phyloP scores from a whole-genome alignment of 2,113 vertebrate genomes.

The Carollia perspicillata region DNA sequence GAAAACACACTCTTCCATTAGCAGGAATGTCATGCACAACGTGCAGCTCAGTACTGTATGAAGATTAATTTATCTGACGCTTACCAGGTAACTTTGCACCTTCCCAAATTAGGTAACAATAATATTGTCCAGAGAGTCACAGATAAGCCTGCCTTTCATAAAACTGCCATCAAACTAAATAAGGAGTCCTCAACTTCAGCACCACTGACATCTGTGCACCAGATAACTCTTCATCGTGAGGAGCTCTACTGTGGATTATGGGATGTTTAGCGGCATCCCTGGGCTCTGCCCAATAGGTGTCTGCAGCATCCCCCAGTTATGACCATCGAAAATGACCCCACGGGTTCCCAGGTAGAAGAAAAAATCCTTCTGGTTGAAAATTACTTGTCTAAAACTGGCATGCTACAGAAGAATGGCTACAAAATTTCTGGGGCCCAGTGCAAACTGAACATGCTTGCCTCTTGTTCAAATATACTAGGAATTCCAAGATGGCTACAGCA shows the following conservation, averaged over 20 bases:
- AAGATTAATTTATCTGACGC: not conserved
- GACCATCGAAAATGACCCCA: not conserved
- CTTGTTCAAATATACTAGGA: not conserved
- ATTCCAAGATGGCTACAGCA: not conserved
- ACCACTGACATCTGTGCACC: not conserved
- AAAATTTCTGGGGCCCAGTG: not conserved
- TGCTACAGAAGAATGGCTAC: not conserved
- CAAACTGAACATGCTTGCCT: not conserved
- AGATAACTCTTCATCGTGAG: not conserved
- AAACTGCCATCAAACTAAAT: not conserved
- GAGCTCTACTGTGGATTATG: not conserved
- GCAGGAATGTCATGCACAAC: not conserved
- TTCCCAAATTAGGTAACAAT: not conserved
- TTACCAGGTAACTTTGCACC: not conserved
- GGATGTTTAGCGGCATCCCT: not conserved
- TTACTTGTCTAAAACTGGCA: not conserved
- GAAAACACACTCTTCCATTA: conserved; percentile 7
- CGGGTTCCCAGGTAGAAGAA: not conserved
- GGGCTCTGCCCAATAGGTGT: not conserved
- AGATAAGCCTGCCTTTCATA: not conserved
- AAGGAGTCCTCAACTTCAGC: not conserved
- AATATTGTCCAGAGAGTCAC: not conserved
- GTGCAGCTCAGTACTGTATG: not conserved
- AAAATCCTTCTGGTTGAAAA: not conserved
- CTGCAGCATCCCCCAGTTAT: not conserved